These are phyloP conservation scores for Agrypnus murinus DNA, from an alignment of 2,888 invertebrate species.

Conservation along the genomic window DNA sequence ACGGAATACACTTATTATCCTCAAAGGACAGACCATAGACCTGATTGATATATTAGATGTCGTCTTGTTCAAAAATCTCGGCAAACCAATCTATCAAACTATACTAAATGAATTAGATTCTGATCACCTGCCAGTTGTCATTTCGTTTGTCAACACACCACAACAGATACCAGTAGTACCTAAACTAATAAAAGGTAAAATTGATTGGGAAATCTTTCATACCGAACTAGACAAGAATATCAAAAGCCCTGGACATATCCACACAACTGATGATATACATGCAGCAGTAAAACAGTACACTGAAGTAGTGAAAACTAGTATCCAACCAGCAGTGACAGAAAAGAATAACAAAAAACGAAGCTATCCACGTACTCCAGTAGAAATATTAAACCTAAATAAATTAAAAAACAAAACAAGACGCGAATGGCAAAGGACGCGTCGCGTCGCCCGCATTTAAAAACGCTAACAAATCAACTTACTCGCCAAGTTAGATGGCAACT, in stretches of 20 bases:
- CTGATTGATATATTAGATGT: too few species aligned
- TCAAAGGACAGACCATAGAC: background rate
- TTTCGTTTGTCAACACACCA: conserved; percentile 8
- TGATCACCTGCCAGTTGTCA: conserved; percentile 8
- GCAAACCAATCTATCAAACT: conserved; percentile 13
- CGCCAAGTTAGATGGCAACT: conserved; percentile 36
- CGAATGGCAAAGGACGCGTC: conserved; percentile 32
- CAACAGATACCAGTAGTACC: background rate
- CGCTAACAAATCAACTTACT: conserved; percentile 30
- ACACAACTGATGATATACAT: conserved; percentile 18
- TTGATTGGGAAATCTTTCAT: conserved; percentile 19
- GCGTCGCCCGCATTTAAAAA: conserved; percentile 21
- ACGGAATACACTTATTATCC: conserved; percentile 6
- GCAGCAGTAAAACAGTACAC: conserved; percentile 14
- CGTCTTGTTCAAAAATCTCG: conserved; percentile 9
- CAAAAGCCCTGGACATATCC: background rate
- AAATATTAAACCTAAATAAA: conserved; percentile 41
- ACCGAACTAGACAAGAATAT: conserved; percentile 16
- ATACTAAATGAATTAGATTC: conserved; percentile 13
- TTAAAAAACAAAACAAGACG: conserved; percentile 34
- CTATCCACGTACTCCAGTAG: conserved; percentile 19
- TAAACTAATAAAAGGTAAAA: too few species aligned
- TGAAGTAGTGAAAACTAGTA: conserved; percentile 23
- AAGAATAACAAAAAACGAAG: conserved; percentile 18
- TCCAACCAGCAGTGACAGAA: conserved; percentile 25